phyloP scores from a whole-genome alignment of 2,797 vertebrate genomes.

The Cheirogaleus major region DNA sequence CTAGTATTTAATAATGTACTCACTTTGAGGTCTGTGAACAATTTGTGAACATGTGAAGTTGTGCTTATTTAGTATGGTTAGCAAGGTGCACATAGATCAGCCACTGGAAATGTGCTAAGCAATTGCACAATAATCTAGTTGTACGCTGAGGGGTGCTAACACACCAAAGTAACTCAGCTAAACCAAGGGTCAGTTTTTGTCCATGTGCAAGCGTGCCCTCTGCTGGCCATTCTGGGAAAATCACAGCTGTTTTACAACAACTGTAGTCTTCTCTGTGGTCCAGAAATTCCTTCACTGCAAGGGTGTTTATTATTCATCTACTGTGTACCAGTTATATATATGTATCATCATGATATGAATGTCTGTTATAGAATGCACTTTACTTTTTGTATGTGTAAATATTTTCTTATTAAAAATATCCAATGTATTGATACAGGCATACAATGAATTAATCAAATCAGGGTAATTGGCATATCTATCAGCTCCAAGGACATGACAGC shows the following conservation, averaged over 20 bases:
- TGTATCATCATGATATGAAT: not conserved
- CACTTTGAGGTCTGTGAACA: not conserved
- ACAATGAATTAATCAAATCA: not conserved
- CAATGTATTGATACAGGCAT: not conserved
- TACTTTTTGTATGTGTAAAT: not conserved
- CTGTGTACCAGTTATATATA: no score
- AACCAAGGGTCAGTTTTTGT: not conserved
- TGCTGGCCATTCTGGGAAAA: conserved; percentile 6
- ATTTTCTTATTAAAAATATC: conserved; percentile 6
- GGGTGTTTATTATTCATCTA: not conserved
- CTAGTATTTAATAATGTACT: not conserved
- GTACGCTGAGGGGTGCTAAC: not conserved
- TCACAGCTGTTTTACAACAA: not conserved
- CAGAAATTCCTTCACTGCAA: not conserved
- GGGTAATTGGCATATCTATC: not conserved
- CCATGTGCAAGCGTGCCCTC: not conserved
- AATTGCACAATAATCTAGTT: not conserved
- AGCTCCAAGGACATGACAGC: conserved; percentile 72
- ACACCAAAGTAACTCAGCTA: not conserved
- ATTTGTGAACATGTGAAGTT: not conserved
- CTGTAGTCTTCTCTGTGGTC: not conserved
- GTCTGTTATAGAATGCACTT: not conserved
- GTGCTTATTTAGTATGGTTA: not conserved
- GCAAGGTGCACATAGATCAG: not conserved
- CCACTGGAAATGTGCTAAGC: not conserved